A percentile compares a stretch with the other conserved stretches of the same genome.
phyloP scores from a whole-genome alignment of 2,888 invertebrate species.

The Chrysodeixis includens region DNA sequence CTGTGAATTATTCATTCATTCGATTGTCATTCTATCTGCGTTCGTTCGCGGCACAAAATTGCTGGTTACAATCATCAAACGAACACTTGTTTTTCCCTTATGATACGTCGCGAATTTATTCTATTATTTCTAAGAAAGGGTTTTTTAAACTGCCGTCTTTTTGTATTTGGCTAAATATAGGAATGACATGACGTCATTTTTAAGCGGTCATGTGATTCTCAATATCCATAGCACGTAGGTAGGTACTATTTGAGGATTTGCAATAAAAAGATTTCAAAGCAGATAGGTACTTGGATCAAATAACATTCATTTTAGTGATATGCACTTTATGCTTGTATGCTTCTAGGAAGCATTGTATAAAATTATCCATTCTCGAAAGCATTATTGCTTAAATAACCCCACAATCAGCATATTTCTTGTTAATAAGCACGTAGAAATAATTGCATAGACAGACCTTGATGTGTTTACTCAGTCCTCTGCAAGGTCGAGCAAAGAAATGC shows the following conservation, averaged over 20 bases:
- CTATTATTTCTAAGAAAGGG: constrained; percentile 10
- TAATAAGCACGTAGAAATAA: too few species aligned
- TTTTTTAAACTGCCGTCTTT: neutral
- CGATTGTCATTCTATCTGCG: constrained; percentile 51
- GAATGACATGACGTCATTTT: neutral
- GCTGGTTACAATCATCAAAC: constrained; percentile 32
- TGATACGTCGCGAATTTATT: constrained; percentile 26
- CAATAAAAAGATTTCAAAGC: neutral
- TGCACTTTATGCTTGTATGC: neutral
- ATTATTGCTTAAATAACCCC: neutral
- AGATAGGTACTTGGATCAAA: neutral
- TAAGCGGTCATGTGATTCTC: neutral
- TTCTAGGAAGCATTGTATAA: neutral
- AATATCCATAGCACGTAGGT: neutral
- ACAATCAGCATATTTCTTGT: too few species aligned
- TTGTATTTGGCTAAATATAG: neutral
- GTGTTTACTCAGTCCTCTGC: neutral
- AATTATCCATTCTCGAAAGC: neutral
- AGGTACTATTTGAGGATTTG: neutral
- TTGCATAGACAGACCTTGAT: neutral
- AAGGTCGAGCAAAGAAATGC: neutral
- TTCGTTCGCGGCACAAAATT: constrained; percentile 41
- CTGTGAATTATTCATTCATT: constrained; percentile 54
- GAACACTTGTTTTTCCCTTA: constrained; percentile 29
- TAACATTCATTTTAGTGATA: too few species aligned